Conservation (phyloP, 2,888 invertebrate genomes). For the Homarus gammarus region DNA sequence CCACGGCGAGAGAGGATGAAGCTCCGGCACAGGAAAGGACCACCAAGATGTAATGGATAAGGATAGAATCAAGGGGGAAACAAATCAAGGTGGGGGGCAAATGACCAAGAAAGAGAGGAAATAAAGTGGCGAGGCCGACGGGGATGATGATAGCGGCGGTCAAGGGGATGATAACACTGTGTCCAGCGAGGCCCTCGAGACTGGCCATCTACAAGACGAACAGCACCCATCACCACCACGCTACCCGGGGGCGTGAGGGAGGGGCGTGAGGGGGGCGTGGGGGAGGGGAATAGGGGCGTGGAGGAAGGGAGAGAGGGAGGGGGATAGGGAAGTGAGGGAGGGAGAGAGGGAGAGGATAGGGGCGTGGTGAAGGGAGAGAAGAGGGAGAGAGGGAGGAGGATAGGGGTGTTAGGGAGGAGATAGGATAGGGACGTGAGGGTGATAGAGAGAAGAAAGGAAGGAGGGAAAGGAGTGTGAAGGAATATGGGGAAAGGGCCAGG, state of each 20-base stretch:
- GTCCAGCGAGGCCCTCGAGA: constrained; percentile 28
- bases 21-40: too few species aligned
- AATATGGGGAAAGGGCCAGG: too few species aligned
- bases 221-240: constrained; percentile 19
- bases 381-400: too few species aligned
- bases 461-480: too few species aligned
- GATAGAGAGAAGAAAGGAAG: neutral
- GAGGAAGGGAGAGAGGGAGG: neutral
- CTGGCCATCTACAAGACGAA: constrained; percentile 32
- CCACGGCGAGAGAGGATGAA: too few species aligned
- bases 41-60: too few species aligned
- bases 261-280: neutral
- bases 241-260: neutral
- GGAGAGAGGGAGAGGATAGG: neutral
- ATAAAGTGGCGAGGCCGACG: neutral
- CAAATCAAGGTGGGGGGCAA: neutral
- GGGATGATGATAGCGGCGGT: constrained; percentile 45
- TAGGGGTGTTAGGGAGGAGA: neutral
- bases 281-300: neutral
- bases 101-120: neutral
- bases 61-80: neutral
- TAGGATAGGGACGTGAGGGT: neutral
- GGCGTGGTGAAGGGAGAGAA: neutral
- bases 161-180: constrained; percentile 39
- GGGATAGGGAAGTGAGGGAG: neutral